phyloP scores from a whole-genome alignment of 2,797 vertebrate genomes.

The Ceryle rudis region DNA sequence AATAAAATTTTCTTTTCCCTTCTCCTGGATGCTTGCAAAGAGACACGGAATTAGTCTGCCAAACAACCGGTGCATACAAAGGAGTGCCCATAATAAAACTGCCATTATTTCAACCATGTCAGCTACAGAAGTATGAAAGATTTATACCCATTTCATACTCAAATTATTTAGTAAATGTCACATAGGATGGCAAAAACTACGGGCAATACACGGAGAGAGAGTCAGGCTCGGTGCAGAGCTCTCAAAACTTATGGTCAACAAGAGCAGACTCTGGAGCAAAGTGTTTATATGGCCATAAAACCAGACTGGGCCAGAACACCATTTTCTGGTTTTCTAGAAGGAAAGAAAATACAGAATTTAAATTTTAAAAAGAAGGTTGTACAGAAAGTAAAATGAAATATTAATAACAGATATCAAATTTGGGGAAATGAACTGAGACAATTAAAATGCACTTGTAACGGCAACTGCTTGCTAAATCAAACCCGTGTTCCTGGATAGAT shows the following conservation, averaged over 20 bases:
- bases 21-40: background rate
- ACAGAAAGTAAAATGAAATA: background rate
- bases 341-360: background rate
- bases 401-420: background rate
- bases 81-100: background rate
- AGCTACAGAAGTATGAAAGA: background rate
- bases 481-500: background rate
- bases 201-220: background rate
- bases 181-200: background rate
- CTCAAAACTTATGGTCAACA: background rate
- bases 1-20: background rate
- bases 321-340: background rate
- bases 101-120: background rate
- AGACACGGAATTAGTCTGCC: background rate
- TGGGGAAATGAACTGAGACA: background rate
- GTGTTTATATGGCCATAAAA: background rate
- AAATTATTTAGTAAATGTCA: constrained; percentile 25
- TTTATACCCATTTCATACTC: constrained; percentile 9
- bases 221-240: background rate
- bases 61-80: background rate
- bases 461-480: background rate
- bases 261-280: background rate
- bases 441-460: background rate
- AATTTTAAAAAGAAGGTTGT: background rate
- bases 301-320: background rate